Percentiles rank a stretch among this genome's conserved stretches.
Conservation (phyloP, 2,797 vertebrate genomes). For the Spea hammondii region DNA sequence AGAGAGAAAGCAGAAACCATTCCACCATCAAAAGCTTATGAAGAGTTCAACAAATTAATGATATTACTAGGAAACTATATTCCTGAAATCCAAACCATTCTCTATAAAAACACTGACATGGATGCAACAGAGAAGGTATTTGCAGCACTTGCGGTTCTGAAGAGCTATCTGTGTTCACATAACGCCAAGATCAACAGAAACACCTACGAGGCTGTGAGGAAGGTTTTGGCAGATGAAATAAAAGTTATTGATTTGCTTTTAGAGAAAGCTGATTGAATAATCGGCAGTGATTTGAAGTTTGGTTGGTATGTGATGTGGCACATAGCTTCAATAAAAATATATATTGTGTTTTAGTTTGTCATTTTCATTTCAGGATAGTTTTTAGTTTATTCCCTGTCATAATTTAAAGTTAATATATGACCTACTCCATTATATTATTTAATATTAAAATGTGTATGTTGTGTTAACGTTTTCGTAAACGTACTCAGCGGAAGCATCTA, state of each 20-base stretch:
- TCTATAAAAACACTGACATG: neutral
- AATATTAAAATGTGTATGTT: too few relatives aligned
- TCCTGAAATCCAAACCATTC: neutral
- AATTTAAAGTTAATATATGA: neutral
- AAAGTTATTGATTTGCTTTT: neutral
- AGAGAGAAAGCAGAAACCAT: neutral
- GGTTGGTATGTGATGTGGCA: neutral
- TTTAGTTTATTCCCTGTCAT: neutral
- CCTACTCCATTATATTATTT: too few relatives aligned
- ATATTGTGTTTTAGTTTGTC: neutral
- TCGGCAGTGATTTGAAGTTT: neutral
- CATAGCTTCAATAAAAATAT: neutral
- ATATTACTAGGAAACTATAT: neutral
- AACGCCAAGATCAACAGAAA: neutral
- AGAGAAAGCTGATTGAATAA: neutral
- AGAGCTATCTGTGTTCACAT: neutral
- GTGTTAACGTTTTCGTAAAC: too few relatives aligned
- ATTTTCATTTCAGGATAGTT: neutral
- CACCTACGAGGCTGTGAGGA: neutral
- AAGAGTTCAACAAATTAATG: neutral
- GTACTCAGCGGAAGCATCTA: too few relatives aligned
- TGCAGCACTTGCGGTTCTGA: neutral
- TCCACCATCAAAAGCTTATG: neutral
- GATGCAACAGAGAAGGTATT: neutral
- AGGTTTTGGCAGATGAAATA: neutral